phyloP scores from a whole-genome alignment of 2,888 invertebrate genomes.

The Quadriops clusia region DNA sequence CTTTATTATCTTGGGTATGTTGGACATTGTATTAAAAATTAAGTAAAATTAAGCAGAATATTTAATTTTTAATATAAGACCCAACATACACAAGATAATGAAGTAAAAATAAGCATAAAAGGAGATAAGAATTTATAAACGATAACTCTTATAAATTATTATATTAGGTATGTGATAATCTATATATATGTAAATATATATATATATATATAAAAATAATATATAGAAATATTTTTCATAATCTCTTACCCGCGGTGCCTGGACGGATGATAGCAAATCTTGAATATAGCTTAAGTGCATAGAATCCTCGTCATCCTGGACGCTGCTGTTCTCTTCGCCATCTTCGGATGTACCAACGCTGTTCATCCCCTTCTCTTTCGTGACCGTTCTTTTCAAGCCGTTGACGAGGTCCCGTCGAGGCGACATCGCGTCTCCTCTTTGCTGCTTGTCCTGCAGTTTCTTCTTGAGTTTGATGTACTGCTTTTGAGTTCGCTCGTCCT shows the following conservation, averaged over 20 bases:
- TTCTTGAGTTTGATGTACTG: slow-evolving; percentile 66
- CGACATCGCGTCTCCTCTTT: slow-evolving; percentile 32
- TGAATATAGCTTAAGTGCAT: slow-evolving; percentile 54
- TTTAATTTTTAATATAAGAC: too few relatives aligned
- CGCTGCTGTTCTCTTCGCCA: slow-evolving; percentile 63
- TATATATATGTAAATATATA: too few relatives aligned
- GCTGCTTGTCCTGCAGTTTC: slow-evolving; percentile 50
- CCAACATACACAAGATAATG: too few relatives aligned
- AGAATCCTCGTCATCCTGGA: slow-evolving; percentile 63
- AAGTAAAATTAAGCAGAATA: too few relatives aligned
- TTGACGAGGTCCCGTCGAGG: slow-evolving; percentile 56
- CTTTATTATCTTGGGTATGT: too few relatives aligned
- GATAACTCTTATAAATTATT: too few relatives aligned
- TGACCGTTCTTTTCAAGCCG: slow-evolving; percentile 35
- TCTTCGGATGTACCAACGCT: slow-evolving; percentile 65
- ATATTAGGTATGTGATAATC: too few relatives aligned
- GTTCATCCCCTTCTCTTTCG: slow-evolving; percentile 42
- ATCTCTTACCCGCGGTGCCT: slow-evolving; percentile 59
- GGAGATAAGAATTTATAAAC: too few relatives aligned
- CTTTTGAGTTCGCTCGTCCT: slow-evolving; percentile 67
- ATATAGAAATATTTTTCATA: too few relatives aligned
- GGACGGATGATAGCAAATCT: slow-evolving; percentile 61
- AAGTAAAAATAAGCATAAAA: too few relatives aligned
- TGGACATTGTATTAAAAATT: too few relatives aligned
- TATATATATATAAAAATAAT: too few relatives aligned